These are phyloP conservation scores for Meloidogyne chitwoodi DNA, from an alignment of 1,140 invertebrate species.

Conservation along the genomic window DNA sequence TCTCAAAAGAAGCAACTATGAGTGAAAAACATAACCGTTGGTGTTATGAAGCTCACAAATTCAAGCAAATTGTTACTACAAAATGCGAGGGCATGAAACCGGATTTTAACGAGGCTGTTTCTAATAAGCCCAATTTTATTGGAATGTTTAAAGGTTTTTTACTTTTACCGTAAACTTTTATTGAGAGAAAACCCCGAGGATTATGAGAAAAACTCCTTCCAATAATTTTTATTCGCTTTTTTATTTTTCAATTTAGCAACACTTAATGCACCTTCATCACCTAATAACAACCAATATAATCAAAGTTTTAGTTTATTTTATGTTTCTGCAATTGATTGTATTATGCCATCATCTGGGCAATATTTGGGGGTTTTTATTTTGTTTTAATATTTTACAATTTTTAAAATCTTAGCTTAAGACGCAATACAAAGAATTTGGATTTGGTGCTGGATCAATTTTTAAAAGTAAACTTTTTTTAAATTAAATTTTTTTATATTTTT, in stretches of 20 bases:
- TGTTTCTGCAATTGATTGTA: conserved; percentile 17
- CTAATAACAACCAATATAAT: too few relatives aligned
- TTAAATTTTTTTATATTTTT: too few relatives aligned
- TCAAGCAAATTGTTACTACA: neutral
- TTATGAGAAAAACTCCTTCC: too few relatives aligned
- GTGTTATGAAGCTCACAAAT: conserved; percentile 10
- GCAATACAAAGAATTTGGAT: conserved; percentile 6
- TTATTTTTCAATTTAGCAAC: neutral
- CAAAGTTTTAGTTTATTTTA: conserved; percentile 8
- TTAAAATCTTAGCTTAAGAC: conserved; percentile 15
- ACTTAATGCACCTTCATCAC: neutral
- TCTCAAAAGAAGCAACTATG: neutral
- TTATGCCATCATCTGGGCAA: neutral
- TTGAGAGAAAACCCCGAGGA: too few relatives aligned
- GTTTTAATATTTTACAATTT: neutral
- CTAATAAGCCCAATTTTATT: neutral
- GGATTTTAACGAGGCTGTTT: neutral
- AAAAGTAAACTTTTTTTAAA: conserved; percentile 1
- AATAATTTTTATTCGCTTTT: neutral
- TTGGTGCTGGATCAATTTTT: neutral
- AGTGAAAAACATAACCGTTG: neutral
- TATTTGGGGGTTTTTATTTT: neutral
- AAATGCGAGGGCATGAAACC: neutral
- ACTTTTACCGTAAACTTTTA: too few relatives aligned
- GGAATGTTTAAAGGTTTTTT: conserved; percentile 4